Base-by-base conservation (phyloP, 2,113 vertebrate genomes). In the Stegostoma tigrinum region DNA sequence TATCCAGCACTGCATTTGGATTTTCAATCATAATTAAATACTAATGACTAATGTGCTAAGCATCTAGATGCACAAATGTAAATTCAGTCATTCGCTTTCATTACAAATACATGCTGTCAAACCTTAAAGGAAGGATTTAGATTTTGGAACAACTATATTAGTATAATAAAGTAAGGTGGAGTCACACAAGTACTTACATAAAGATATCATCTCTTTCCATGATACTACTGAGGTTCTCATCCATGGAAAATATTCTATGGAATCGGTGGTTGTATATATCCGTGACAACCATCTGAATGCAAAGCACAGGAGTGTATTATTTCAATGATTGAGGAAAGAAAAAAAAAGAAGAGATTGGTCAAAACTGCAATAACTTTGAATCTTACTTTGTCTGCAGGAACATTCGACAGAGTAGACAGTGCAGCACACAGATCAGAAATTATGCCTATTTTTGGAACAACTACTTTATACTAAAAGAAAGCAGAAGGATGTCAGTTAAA, bases 251-350 rank as follows among this genome's bases (percentile, higher is more conserved):
- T 98, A 99, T 99, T 96, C 99, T 98, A 96, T 99, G 99, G 97
- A 99, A 99, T 93, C 99, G 98, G 97, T 99, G 99, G 98, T 99
- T 99, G 98, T 99, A 99, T 97, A 99, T 99, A 97, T 99, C 99
- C 52, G 99, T 99, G 96, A 99, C 99, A 97, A 99, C 98, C 98
- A 98, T 98, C 98, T 98, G 96, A 96, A 98, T 97, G 95, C 95
- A 97, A 97, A 97, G 0, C 30, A 21, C 96, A 83, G 68, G 52
- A 52, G 7, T 1, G 96, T 66, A 68, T 68, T 34, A 93, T 24
- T 2, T 89, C 48, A 90, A 64, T 2, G 64, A 97, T 95, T 97
- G 96, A n/a, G 14, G 23, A 72, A 72, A 42, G 42, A 96, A 34
- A 42, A 86, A 83, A 96, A 97, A 97, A 19, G 7, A 97, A 19